These are phyloP conservation scores for Gymnobelideus leadbeateri DNA, from an alignment of 2,113 vertebrate species.

Conservation along the genomic window DNA sequence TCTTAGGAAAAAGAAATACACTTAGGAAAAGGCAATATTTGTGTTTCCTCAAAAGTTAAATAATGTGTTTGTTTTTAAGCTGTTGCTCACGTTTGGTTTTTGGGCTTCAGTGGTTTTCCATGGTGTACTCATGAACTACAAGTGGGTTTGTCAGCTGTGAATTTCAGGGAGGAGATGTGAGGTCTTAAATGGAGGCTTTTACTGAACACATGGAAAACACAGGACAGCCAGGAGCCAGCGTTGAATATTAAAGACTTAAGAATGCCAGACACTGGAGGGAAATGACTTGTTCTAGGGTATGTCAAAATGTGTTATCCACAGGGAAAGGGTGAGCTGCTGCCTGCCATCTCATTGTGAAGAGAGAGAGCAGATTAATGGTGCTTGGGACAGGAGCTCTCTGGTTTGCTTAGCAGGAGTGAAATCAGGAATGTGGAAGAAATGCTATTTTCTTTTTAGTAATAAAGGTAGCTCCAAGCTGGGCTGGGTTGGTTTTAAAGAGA, in stretches of 20 bases:
- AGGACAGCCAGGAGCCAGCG: not conserved
- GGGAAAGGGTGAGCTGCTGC: not conserved
- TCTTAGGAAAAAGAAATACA: not conserved
- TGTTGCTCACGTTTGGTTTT: not conserved
- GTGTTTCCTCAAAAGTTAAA: not conserved
- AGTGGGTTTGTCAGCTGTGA: not conserved
- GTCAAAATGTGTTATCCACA: not conserved
- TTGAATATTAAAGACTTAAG: not conserved
- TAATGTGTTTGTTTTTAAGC: not conserved
- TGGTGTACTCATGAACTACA: constrained; percentile 11
- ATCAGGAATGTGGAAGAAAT: constrained; percentile 12
- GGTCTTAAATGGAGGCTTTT: not conserved
- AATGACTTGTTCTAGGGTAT: not conserved
- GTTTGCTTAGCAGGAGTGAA: not conserved
- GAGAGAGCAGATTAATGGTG: not conserved
- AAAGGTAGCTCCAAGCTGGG: not conserved
- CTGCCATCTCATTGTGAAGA: not conserved
- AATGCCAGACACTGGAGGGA: not conserved
- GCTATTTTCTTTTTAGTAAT: constrained; percentile 46
- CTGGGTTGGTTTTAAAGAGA: constrained; percentile 9
- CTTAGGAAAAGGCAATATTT: not conserved
- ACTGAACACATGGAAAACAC: not conserved
- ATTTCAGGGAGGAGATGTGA: not conserved
- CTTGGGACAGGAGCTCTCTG: constrained; percentile 23
- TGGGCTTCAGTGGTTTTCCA: constrained; percentile 14